phyloP scores from a whole-genome alignment of 2,797 vertebrate species.

The Vultur gryphus region DNA sequence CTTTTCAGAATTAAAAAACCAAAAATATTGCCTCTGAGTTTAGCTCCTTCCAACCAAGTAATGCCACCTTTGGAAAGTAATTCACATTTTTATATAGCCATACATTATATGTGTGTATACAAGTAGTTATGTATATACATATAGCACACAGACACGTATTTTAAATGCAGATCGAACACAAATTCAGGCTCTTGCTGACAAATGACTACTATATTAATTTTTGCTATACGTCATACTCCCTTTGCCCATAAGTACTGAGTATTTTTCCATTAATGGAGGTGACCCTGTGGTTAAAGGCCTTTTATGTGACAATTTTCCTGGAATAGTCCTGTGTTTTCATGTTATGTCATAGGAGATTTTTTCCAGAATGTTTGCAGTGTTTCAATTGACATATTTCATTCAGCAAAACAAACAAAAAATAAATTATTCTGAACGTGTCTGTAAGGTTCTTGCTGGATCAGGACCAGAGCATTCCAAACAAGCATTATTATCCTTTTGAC shows the following conservation, averaged over 20 bases:
- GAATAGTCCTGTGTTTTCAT: neutral
- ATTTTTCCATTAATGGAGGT: neutral
- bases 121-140: neutral
- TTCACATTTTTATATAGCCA: neutral
- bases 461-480: neutral
- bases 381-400: neutral
- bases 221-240: neutral
- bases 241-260: neutral
- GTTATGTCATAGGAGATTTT: neutral
- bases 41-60: neutral
- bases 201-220: neutral
- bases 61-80: neutral
- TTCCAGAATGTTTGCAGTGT: neutral
- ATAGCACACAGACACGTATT: neutral
- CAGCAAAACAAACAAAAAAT: neutral
- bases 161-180: neutral
- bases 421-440: neutral
- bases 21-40: neutral
- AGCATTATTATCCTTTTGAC: neutral
- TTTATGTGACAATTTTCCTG: neutral
- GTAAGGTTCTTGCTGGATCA: neutral
- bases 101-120: neutral
- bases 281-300: neutral
- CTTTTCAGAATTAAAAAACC: neutral
- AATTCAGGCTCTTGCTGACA: neutral